A percentile compares a stretch with the other conserved stretches of the same genome.
These are phyloP conservation scores for Platyrinchus mystaceus DNA, from an alignment of 2,797 vertebrate species.

Conservation along the genomic window DNA sequence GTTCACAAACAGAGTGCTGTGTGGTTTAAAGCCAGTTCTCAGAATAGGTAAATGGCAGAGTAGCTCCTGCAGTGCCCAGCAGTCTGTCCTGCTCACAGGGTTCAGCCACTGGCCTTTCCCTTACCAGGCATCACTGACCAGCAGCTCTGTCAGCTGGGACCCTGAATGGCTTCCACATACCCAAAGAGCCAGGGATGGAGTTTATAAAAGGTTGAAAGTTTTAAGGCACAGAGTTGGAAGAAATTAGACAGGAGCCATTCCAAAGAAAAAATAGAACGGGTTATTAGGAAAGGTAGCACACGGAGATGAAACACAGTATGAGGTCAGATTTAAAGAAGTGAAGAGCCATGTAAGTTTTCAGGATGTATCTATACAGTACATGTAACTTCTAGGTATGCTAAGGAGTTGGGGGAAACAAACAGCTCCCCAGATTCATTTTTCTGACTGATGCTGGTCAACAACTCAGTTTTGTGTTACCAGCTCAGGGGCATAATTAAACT, in stretches of 20 bases:
- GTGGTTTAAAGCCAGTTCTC: background rate
- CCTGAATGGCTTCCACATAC: accelerated
- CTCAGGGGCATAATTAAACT: background rate
- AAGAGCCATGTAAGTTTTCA: background rate
- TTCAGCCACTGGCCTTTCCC: no score
- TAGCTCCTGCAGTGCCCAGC: no score
- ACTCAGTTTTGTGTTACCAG: background rate
- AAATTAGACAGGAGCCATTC: background rate
- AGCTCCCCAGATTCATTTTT: background rate
- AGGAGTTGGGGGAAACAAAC: background rate
- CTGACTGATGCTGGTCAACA: background rate
- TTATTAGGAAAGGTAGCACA: background rate
- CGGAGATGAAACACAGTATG: background rate
- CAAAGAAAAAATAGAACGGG: background rate
- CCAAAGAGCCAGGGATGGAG: background rate
- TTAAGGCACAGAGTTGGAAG: background rate
- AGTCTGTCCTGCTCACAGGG: accelerated
- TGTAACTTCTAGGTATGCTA: background rate
- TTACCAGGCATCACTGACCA: background rate
- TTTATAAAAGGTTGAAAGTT: background rate
- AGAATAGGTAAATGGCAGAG: no score
- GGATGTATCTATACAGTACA: background rate
- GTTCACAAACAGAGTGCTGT: background rate
- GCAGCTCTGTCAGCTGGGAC: background rate
- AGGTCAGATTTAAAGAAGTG: background rate